A percentile compares a stretch with the other conserved stretches of the same genome.
Conservation (phyloP, 2,888 invertebrate genomes). For the Phengaris alcon region DNA sequence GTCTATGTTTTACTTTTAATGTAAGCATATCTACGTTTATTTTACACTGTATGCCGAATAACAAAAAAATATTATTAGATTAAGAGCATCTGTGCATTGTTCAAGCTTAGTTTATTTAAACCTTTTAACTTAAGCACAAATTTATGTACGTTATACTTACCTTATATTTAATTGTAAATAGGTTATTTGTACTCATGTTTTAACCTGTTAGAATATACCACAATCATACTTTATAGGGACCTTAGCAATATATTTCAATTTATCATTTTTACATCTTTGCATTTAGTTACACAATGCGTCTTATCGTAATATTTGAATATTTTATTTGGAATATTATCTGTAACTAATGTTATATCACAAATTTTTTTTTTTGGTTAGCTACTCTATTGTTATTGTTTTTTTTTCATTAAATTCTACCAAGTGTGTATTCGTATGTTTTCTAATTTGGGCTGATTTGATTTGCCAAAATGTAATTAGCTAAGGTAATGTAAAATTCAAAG, state of each 20-base stretch:
- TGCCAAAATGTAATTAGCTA: slow-evolving; percentile 27
- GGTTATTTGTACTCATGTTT: slow-evolving; percentile 22
- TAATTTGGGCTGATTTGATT: slow-evolving; percentile 15
- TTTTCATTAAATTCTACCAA: background rate
- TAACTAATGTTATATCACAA: slow-evolving; percentile 9
- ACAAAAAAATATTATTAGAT: background rate
- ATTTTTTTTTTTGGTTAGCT: background rate
- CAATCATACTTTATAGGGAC: slow-evolving; percentile 23
- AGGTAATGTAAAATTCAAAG: slow-evolving; percentile 36
- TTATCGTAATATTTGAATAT: background rate
- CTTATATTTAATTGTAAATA: slow-evolving; percentile 25
- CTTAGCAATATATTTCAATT: slow-evolving; percentile 27
- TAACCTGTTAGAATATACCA: slow-evolving; percentile 23
- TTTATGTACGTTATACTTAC: slow-evolving; percentile 17
- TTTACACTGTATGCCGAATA: background rate
- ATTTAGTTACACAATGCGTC: slow-evolving; percentile 12
- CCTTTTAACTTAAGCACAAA: slow-evolving; percentile 23
- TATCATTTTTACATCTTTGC: slow-evolving; percentile 22
- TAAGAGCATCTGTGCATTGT: slow-evolving; percentile 18
- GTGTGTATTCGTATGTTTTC: slow-evolving; percentile 8
- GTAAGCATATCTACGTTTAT: background rate
- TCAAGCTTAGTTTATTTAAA: slow-evolving; percentile 16
- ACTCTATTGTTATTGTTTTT: background rate
- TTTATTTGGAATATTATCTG: background rate
- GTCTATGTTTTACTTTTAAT: background rate